Percentiles rank a stretch among this genome's conserved stretches.
These are phyloP conservation scores for Calephelis nemesis DNA, from an alignment of 1,140 invertebrate species.

Conservation along the genomic window DNA sequence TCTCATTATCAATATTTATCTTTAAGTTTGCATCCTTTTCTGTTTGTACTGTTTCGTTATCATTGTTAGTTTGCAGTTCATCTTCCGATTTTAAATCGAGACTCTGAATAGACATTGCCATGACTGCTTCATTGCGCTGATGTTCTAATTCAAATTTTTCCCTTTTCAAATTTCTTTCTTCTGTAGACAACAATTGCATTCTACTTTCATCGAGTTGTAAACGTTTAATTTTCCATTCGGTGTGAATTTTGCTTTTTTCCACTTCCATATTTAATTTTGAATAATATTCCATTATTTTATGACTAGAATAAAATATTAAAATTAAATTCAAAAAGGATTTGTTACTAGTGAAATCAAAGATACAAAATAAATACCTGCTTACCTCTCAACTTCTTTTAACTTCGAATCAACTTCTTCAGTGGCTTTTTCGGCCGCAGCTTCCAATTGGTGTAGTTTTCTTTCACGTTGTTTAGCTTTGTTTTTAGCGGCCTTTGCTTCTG, in stretches of 20 bases:
- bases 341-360: not conserved
- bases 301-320: conserved; percentile 49
- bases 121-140: conserved; percentile 60
- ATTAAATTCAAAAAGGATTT: not conserved
- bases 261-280: conserved; percentile 79
- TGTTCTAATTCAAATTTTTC: conserved; percentile 74
- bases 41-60: not conserved
- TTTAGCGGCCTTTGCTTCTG: conserved; percentile 60
- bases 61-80: conserved; percentile 27
- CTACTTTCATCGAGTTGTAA: conserved; percentile 80
- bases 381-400: conserved; percentile 69
- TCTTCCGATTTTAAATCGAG: conserved; percentile 49
- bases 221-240: conserved; percentile 81
- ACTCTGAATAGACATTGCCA: conserved; percentile 68
- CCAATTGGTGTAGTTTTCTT: conserved; percentile 39
- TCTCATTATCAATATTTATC: not conserved
- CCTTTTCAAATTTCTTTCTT: conserved; percentile 71
- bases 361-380: conserved; percentile 23
- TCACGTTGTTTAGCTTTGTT: conserved; percentile 50
- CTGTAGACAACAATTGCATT: conserved; percentile 72
- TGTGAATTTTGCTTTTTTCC: conserved; percentile 76
- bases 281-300: conserved; percentile 80
- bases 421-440: conserved; percentile 52
- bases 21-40: not conserved
- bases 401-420: conserved; percentile 75